These are phyloP conservation scores for Euleptes europaea DNA, from an alignment of 2,113 vertebrate species.

Conservation along the genomic window DNA sequence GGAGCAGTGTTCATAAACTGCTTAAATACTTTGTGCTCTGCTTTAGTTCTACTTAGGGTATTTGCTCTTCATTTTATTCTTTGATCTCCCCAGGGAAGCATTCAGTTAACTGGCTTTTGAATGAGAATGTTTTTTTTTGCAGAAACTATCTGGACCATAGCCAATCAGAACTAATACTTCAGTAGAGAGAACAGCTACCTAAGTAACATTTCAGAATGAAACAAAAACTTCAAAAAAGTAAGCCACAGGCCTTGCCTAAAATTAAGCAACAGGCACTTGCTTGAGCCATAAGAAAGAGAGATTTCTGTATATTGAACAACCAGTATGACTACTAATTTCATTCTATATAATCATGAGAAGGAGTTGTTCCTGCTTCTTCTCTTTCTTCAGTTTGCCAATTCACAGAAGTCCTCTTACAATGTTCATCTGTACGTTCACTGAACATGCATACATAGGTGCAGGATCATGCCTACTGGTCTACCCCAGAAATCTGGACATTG, in stretches of 20 bases:
- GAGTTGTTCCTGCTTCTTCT: background rate
- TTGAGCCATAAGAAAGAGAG: background rate
- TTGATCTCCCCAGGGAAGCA: constrained; percentile 16
- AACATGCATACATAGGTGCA: too few relatives aligned
- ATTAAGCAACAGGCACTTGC: background rate
- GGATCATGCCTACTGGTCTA: too few relatives aligned
- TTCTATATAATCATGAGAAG: background rate
- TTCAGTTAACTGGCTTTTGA: constrained; percentile 2
- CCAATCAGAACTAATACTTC: constrained; percentile 4
- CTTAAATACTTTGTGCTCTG: constrained; percentile 13
- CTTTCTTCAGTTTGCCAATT: background rate
- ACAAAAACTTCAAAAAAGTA: constrained; percentile 15
- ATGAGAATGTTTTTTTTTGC: background rate
- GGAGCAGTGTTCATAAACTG: background rate
- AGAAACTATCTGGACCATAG: constrained; percentile 1
- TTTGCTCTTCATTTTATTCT: constrained; percentile 13
- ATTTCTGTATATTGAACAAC: background rate
- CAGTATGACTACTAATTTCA: background rate
- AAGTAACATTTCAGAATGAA: constrained; percentile 35
- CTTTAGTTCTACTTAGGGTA: constrained; percentile 13
- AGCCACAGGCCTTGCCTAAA: background rate
- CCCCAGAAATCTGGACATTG: too few relatives aligned
- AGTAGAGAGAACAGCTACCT: background rate
- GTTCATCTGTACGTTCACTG: too few relatives aligned
- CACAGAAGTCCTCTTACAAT: too few relatives aligned